phyloP scores from a whole-genome alignment of 2,113 vertebrate species.

The Halcyon malimbica region DNA sequence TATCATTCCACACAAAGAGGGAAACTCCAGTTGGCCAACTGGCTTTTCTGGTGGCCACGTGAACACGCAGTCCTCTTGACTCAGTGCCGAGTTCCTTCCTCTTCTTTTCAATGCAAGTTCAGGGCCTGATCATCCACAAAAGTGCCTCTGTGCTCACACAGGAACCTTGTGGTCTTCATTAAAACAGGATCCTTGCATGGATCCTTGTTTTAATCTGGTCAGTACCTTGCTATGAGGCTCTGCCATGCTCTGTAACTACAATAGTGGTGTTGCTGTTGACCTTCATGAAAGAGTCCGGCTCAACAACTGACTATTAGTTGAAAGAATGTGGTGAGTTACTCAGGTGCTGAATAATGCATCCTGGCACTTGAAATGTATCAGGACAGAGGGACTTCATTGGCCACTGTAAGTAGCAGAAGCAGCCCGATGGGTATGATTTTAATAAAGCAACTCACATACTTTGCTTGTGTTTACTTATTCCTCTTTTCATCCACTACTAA shows the following conservation, averaged over 20 bases:
- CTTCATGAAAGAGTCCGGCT: neutral
- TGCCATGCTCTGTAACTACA: neutral
- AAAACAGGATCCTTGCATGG: accelerated
- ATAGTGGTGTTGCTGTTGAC: neutral
- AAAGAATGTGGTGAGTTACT: conserved; percentile 36
- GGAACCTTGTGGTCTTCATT: neutral
- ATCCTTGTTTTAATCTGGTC: neutral
- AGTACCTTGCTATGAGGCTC: neutral
- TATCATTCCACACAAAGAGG: neutral
- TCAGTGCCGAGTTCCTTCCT: neutral
- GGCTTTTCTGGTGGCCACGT: conserved; percentile 3
- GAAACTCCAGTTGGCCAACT: neutral
- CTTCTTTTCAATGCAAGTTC: neutral
- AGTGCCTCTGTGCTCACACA: neutral
- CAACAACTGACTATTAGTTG: neutral
- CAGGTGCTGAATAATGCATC: conserved; percentile 33
- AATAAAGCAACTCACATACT: neutral
- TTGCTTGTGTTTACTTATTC: neutral
- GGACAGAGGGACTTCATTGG: neutral
- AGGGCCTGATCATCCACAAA: neutral
- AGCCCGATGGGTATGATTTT: conserved; percentile 8
- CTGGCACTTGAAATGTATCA: neutral
- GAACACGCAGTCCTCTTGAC: neutral
- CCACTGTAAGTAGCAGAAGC: neutral
- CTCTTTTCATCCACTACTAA: neutral